phyloP scores from a whole-genome alignment of 2,888 invertebrate genomes.

The Tipula vernalis region DNA sequence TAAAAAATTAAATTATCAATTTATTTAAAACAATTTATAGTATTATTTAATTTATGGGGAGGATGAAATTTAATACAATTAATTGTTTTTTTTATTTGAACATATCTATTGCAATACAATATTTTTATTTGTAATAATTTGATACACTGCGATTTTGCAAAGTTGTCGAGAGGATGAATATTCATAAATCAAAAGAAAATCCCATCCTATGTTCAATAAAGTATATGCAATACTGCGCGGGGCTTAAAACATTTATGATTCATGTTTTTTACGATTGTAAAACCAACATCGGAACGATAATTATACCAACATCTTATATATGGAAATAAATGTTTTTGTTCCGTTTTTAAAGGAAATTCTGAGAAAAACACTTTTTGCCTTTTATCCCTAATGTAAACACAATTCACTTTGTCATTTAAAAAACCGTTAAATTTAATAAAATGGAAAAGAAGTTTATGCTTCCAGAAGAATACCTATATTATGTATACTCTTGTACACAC shows the following conservation, averaged over 20 bases:
- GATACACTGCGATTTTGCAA: not conserved
- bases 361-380: not conserved
- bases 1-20: no score
- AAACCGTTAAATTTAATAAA: not conserved
- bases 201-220: not conserved
- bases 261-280: not conserved
- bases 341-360: not conserved
- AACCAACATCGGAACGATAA: not conserved
- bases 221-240: not conserved
- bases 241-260: not conserved
- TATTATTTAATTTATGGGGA: no score
- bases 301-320: not conserved
- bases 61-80: not conserved
- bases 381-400: not conserved
- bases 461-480: not conserved
- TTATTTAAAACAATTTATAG: no score
- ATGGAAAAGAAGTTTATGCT: not conserved
- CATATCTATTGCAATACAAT: not conserved
- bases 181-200: not conserved
- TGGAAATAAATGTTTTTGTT: not conserved
- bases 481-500: no score
- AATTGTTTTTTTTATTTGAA: not conserved
- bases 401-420: not conserved
- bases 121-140: not conserved
- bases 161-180: not conserved